These are phyloP conservation scores for Alloscopus bannaensis DNA, from an alignment of 2,888 invertebrate genomes.

Conservation along the genomic window DNA sequence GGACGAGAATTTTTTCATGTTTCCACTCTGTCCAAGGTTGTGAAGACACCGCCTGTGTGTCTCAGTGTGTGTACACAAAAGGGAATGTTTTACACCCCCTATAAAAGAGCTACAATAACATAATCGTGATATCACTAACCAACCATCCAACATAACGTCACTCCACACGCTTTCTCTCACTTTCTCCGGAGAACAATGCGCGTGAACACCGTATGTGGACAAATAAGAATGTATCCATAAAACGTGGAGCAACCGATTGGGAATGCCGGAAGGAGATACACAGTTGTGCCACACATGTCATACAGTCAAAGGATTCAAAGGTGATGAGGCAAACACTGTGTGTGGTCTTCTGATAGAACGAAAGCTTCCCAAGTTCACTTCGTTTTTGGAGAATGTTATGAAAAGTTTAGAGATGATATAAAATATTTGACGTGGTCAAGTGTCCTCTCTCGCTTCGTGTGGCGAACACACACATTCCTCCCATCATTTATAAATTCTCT, in stretches of 20 bases:
- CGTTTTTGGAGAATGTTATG: too few relatives aligned
- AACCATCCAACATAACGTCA: constrained; percentile 23
- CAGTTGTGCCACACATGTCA: neutral
- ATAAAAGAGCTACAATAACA: constrained; percentile 49
- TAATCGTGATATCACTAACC: constrained; percentile 34
- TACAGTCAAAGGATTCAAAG: too few relatives aligned
- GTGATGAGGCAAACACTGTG: too few relatives aligned
- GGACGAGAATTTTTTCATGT: constrained; percentile 22
- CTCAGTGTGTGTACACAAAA: neutral
- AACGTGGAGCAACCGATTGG: constrained; percentile 19
- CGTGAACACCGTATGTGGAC: neutral
- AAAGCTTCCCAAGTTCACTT: too few relatives aligned
- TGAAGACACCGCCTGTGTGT: constrained; percentile 20
- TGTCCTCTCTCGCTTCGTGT: too few relatives aligned
- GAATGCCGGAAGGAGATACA: constrained; percentile 3
- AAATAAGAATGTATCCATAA: constrained; percentile 15
- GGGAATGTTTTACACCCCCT: constrained; percentile 54
- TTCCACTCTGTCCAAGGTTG: neutral
- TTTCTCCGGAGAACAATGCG: neutral
- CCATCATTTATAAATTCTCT: too few relatives aligned
- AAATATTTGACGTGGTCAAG: too few relatives aligned
- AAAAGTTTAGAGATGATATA: too few relatives aligned
- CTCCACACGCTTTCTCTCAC: constrained; percentile 1
- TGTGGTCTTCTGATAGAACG: too few relatives aligned
- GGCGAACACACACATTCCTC: too few relatives aligned